Percentiles rank a stretch among this genome's conserved stretches.
phyloP scores from a whole-genome alignment of 1,140 invertebrate species.

The Calycopis cecrops region DNA sequence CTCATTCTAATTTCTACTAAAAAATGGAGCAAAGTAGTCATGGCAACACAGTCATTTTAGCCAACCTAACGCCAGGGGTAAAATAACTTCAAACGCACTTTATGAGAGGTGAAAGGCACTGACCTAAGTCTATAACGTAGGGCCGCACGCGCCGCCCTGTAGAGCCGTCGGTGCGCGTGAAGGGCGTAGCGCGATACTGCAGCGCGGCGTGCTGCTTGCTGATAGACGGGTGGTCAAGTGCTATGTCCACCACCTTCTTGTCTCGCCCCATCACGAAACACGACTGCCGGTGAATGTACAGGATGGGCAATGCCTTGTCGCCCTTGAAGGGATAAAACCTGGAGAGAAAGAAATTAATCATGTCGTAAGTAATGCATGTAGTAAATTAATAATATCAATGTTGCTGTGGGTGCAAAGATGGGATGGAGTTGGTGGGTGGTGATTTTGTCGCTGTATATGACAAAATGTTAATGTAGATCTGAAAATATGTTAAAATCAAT shows the following conservation, averaged over 20 bases:
- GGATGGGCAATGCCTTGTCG: slow-evolving; percentile 89
- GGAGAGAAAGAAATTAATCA: slow-evolving; percentile 22
- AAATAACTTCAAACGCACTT: no score
- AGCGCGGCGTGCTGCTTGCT: slow-evolving; percentile 99
- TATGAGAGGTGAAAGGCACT: slow-evolving; percentile 7
- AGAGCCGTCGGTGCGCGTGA: slow-evolving; percentile 83
- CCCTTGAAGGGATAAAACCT: slow-evolving; percentile 97
- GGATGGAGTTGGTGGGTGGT: no score
- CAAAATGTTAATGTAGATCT: no score
- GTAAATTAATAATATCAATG: slow-evolving; percentile 1
- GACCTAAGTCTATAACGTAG: slow-evolving; percentile 94
- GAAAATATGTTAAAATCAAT: no score
- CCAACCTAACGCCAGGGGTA: no score
- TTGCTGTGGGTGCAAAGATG: no score
- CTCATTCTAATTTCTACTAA: no score
- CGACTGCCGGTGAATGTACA: slow-evolving; percentile 97
- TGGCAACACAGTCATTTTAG: no score
- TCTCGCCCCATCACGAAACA: slow-evolving; percentile 97
- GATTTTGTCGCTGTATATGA: no score
- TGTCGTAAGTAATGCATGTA: neutral
- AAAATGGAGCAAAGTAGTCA: no score
- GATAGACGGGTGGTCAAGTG: slow-evolving; percentile 98
- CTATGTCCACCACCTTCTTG: slow-evolving; percentile 95
- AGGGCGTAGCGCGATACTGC: slow-evolving; percentile 94
- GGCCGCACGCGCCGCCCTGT: slow-evolving; percentile 87